phyloP scores from a whole-genome alignment of 2,113 vertebrate genomes.

The Stictonetta naevosa region DNA sequence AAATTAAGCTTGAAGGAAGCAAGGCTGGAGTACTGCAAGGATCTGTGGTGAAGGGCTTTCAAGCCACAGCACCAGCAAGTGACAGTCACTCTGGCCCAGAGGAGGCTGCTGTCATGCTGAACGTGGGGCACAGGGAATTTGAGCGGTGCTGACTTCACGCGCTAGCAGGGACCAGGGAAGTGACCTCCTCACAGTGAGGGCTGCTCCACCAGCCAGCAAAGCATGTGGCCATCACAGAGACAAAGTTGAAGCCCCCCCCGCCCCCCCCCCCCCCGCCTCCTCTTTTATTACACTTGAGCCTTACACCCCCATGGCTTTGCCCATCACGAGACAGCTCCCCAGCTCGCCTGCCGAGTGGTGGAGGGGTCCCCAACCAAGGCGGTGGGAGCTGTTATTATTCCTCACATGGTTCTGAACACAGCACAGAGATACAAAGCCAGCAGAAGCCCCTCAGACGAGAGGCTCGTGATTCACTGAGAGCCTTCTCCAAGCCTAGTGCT shows the following conservation, averaged over 20 bases:
- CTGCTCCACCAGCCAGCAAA: background rate
- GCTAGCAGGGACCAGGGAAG: background rate
- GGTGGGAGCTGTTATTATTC: background rate
- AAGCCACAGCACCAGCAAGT: background rate
- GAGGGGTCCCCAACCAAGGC: background rate
- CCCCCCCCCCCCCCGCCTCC: background rate
- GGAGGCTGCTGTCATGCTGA: background rate
- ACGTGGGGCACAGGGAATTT: background rate
- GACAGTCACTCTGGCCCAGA: background rate
- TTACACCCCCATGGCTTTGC: background rate
- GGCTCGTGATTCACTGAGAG: background rate
- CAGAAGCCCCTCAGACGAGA: background rate
- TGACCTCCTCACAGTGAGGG: background rate
- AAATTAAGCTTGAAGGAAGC: conserved; percentile 1
- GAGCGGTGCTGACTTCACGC: background rate
- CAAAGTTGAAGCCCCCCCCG: background rate
- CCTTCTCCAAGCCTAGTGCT: background rate
- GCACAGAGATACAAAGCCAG: background rate
- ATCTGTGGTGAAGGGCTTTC: background rate
- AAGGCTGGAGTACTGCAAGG: background rate
- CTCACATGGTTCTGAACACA: background rate
- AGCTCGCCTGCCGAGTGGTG: background rate
- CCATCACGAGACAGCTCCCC: background rate
- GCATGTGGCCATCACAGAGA: background rate
- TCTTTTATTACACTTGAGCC: background rate